Evolutionary conservation across 2,888 invertebrate species (phyloP), one percentile per base, ranked within the genome.

Genomic region (Ormyrus thymus): DNA sequence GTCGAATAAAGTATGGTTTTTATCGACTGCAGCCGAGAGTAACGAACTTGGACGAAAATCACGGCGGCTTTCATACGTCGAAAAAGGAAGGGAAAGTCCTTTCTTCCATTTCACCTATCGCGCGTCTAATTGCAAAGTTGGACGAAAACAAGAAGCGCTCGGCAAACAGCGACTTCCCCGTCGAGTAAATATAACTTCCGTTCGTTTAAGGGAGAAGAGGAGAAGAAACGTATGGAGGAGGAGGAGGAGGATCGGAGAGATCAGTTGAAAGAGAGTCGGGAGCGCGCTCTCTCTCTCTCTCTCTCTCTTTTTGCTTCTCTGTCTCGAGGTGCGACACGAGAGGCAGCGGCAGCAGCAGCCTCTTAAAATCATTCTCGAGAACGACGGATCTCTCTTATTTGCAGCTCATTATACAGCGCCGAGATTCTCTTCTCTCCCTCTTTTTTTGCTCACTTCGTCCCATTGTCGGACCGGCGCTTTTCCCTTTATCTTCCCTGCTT

Each of bases 91-190:
- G 9, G 45, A 56, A 51, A 68, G 8, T 43, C 51, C 50, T 61
- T 55, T 50, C 48, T 69, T 50, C 48, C 56, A 55, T 75, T 69
- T 76, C 68, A 73, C 76, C 80, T 77, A 80, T 82, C 74, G 76
- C 83, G 80, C 84, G 85, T 86, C 86, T 88, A 88, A 89, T 88
- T 88, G 86, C 85, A 83, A 88, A 87, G 86, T 86, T 84, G 85
- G 76, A 84, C 83, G 86, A 86, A 88, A 88, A 88, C 86, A 86
- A 85, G 85, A 84, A 87, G 85, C 86, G 86, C 86, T 86, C 83
- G 84, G 84, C 86, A 88, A 88, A 88, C 86, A 87, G 82, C 81
- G 77, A 50, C 56, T 83, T 79, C 83, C 29, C 29, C 29, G 29
- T 29, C 29, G 84, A 84, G 87, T 86, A 88, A 88, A 88, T 87